Evolutionary conservation across 2,888 invertebrate genomes (phyloP), one percentile per base, ranked within the genome.

Genomic region (Pemphredon lugubris): DNA sequence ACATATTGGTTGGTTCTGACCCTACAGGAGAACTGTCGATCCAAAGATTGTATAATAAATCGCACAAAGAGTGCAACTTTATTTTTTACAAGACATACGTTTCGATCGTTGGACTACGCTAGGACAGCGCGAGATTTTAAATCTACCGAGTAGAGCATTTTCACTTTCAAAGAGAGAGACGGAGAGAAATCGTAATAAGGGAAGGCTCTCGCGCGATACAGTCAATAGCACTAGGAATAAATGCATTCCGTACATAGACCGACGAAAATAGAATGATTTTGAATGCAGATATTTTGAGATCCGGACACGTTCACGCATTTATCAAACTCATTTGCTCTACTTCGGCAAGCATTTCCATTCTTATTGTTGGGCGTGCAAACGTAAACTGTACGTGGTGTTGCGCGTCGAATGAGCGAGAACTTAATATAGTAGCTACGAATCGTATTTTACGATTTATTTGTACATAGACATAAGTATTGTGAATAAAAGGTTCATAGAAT

Each of bases 381-480:
- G 0, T 32, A 20, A 2, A 16, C 44, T 18, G 34, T 45, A 54
- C 51, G 21, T 60, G 45, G 42, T 42, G 60, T 48, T 48, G 40
- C 47, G 50, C 74, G 67, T 77, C 51, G 64, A 53, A 55, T 50
- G 65, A 71, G 68, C 69, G 55, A 75, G 51, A 32, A 55, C 70
- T 64, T 67, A 64, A 7, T 54, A 57, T 61, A 69, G 34, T 47
- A 65, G 60, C 69, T 58, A 60, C 59, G 70, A 48, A 79, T 75
- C 73, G 74, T 78, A 69, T 82, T 84, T 84, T 81, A 71, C 82
- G 82, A 84, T 84, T 79, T 83, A 82, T 84, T 86, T 86, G 88
- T 87, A 87, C 80, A 87, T 87, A 86, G 79, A 73, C 83, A 73
- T 86, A 83, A 86, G 81, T 83, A 87, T 51, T 85, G 83, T 85